phyloP scores from a whole-genome alignment of 2,888 invertebrate species.

The Acanthopleura granulata region DNA sequence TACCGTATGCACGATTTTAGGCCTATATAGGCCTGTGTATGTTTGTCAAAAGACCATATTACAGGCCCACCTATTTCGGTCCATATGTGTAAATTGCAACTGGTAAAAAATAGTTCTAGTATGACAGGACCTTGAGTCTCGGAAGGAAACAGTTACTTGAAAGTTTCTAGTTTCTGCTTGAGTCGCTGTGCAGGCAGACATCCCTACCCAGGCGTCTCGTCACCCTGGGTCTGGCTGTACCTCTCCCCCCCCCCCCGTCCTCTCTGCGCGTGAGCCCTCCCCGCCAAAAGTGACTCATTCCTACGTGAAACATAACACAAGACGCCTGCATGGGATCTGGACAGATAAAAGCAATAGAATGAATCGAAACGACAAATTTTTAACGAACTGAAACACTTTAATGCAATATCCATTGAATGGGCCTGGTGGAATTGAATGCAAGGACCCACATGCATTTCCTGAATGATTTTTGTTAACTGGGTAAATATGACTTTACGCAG shows the following conservation, averaged over 20 bases:
- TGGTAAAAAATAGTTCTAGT: too few relatives aligned
- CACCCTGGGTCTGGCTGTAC: neutral
- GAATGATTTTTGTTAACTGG: too few relatives aligned
- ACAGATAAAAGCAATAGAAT: slow-evolving; percentile 1
- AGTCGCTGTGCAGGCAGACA: too few relatives aligned
- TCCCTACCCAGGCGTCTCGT: too few relatives aligned
- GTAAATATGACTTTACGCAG: too few relatives aligned
- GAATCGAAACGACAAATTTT: slow-evolving; percentile 4
- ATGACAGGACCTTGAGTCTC: neutral
- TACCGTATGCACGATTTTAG: too few relatives aligned
- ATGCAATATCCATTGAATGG: too few relatives aligned
- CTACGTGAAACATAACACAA: slow-evolving; percentile 3
- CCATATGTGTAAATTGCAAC: neutral
- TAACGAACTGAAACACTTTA: too few relatives aligned
- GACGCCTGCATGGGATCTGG: neutral
- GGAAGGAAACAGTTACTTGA: slow-evolving; percentile 1
- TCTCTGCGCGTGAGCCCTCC: neutral
- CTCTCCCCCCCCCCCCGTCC: neutral
- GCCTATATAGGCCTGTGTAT: too few relatives aligned
- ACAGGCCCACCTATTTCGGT: neutral
- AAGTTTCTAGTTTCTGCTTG: neutral
- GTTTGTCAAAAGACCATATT: too few relatives aligned
- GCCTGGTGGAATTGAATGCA: too few relatives aligned
- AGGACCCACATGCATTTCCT: too few relatives aligned
- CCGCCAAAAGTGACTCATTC: slow-evolving; percentile 5